Conservation (phyloP, 2,113 vertebrate species). For the Pandion haliaetus region DNA sequence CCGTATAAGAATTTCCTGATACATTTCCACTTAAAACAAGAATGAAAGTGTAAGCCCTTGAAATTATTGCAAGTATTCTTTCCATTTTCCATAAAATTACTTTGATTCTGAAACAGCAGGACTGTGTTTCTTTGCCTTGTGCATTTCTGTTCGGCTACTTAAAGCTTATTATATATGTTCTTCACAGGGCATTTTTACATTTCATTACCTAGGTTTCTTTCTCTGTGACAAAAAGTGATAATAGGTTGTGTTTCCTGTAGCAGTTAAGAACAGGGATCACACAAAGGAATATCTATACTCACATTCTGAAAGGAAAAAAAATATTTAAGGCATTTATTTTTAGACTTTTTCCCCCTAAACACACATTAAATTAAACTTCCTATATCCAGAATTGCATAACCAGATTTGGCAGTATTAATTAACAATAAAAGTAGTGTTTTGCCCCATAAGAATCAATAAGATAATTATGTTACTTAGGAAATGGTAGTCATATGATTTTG, state of each 20-base stretch:
- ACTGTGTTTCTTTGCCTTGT: neutral
- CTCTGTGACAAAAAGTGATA: conserved; percentile 13
- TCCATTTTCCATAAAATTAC: conserved; percentile 33
- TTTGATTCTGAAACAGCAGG: neutral
- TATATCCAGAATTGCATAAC: conserved; percentile 67
- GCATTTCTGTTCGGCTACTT: conserved; percentile 6
- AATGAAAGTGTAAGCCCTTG: neutral
- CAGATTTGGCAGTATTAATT: conserved; percentile 73
- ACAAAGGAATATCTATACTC: neutral
- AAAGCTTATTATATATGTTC: conserved; percentile 36
- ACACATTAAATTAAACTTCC: conserved; percentile 60
- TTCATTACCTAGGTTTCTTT: neutral
- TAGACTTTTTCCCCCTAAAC: neutral
- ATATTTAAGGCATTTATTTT: conserved; percentile 42
- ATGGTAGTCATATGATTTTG: conserved; percentile 69
- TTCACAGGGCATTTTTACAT: conserved; percentile 13
- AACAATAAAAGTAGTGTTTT: conserved; percentile 75
- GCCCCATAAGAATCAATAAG: conserved; percentile 62
- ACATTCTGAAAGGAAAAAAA: neutral
- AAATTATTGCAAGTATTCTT: conserved; percentile 31
- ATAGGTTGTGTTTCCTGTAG: neutral
- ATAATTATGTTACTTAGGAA: conserved; percentile 68
- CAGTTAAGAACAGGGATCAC: conserved; percentile 11
- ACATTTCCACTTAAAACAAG: neutral
- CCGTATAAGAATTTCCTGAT: neutral